These are phyloP conservation scores for Buathra laborator DNA, from an alignment of 2,888 invertebrate species.

Conservation along the genomic window DNA sequence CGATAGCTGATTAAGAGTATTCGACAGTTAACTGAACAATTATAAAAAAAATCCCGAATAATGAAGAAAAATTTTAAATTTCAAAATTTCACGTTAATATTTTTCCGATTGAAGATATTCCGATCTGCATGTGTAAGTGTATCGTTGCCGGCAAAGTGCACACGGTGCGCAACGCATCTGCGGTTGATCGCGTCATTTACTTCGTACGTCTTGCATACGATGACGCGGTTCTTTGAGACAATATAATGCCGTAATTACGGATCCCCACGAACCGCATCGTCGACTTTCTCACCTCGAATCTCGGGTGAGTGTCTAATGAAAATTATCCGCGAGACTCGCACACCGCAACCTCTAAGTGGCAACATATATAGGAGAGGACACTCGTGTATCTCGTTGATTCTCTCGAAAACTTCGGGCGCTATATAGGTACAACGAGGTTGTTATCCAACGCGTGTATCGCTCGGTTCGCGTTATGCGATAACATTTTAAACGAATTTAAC, in stretches of 20 bases:
- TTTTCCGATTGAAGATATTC: neutral
- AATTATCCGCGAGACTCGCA: slow-evolving; percentile 52
- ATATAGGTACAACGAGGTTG: neutral
- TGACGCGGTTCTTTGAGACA: slow-evolving; percentile 54
- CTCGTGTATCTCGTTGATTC: slow-evolving; percentile 1
- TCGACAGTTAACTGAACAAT: too few species aligned
- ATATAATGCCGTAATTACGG: slow-evolving; percentile 60
- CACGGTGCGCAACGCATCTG: neutral
- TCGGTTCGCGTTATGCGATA: slow-evolving; percentile 32
- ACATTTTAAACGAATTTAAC: slow-evolving; percentile 51
- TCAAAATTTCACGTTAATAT: neutral
- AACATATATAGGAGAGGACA: slow-evolving; percentile 31
- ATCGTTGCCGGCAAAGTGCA: slow-evolving; percentile 13
- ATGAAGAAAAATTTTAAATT: neutral
- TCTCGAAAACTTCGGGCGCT: slow-evolving; percentile 45
- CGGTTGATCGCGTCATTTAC: slow-evolving; percentile 19
- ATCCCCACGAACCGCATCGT: slow-evolving; percentile 51
- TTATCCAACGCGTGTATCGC: slow-evolving; percentile 53
- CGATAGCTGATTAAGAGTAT: too few species aligned
- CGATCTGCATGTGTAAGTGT: slow-evolving; percentile 8
- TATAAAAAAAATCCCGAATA: neutral
- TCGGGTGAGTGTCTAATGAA: slow-evolving; percentile 53
- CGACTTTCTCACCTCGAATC: slow-evolving; percentile 66
- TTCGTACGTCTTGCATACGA: neutral
- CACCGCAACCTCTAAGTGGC: slow-evolving; percentile 22